Evolutionary conservation across 2,888 invertebrate genomes (phyloP), one percentile per base, ranked within the genome.

Genomic region (Lepeophtheirus nordmannii): DNA sequence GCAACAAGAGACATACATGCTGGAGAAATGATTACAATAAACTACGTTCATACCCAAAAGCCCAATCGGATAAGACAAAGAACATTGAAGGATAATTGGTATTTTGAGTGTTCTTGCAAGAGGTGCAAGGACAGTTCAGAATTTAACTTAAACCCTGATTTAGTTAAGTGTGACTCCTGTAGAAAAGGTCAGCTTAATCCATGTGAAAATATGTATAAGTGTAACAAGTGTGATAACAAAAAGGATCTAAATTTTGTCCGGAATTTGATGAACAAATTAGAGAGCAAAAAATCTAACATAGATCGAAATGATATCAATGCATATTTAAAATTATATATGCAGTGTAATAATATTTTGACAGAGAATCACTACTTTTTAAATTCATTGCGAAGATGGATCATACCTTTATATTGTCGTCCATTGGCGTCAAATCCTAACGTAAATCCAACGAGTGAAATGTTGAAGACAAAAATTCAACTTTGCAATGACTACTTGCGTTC

Each of bases 401-500:
- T 46, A 14, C 53, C 53, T n/a, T 46, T 46, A 46, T 46, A 46
- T 17, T 46, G 53, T 46, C 53, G 53, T 46, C 53, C 53, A 14
- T 17, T 46, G 14, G 53, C 53, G 2, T 14, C 17, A 14, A 46
- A 46, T 46, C 53, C 53, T n/a, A 8, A 46, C 5, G 14, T 46
- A 5, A 14, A 46, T 14, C 53, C 53, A n/a, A 46, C 53, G 14
- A 5, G 1, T 14, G 38, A 22, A 53, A 20, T 20, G 53, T 14
- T 63, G 9, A 20, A 63, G n/a, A 53, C 10, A 20, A 63, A 63
- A n/a, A 20, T 63, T 22, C 12, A 22, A 9, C 53, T 20, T 22
- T 63, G 63, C 8, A 14, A 46, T 17, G 56, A 63, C 53, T 63
- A 63, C 22, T 3, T 63, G 22, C 17, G 14, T n/a, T 41, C 63